A percentile compares a stretch with the other conserved stretches of the same genome.
These are phyloP conservation scores for Apocheima hispidaria DNA, from an alignment of 2,888 invertebrate species.

Conservation along the genomic window DNA sequence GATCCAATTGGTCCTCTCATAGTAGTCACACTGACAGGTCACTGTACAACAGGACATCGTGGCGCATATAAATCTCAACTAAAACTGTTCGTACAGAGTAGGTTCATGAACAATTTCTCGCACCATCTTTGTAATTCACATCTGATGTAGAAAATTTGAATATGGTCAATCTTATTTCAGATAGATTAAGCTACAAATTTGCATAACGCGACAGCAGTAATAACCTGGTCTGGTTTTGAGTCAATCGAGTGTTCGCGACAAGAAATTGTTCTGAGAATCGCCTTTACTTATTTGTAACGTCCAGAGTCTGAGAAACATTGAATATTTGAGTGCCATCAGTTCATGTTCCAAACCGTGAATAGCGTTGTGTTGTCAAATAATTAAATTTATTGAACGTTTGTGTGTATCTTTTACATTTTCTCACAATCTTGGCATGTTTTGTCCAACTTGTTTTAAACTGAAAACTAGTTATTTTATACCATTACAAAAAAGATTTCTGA, in stretches of 20 bases:
- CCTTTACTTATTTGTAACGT: slow-evolving; percentile 65
- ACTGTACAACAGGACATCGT: slow-evolving; percentile 50
- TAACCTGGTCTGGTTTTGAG: slow-evolving; percentile 56
- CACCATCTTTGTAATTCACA: slow-evolving; percentile 66
- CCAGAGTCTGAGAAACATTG: slow-evolving; percentile 65
- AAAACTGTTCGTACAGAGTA: slow-evolving; percentile 54
- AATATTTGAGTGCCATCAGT: slow-evolving; percentile 64
- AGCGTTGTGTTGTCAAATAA: slow-evolving; percentile 25
- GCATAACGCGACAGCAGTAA: slow-evolving; percentile 49
- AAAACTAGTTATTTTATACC: slow-evolving; percentile 15
- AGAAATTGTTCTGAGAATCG: slow-evolving; percentile 73
- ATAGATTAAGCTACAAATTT: slow-evolving; percentile 56
- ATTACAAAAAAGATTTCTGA: slow-evolving; percentile 7
- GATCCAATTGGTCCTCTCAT: slow-evolving; percentile 54
- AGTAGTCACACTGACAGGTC: slow-evolving; percentile 52
- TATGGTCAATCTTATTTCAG: slow-evolving; percentile 56
- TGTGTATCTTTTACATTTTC: slow-evolving; percentile 22
- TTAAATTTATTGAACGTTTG: slow-evolving; percentile 35
- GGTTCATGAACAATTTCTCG: slow-evolving; percentile 70
- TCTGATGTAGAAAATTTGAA: slow-evolving; percentile 45
- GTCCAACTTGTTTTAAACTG: slow-evolving; percentile 5
- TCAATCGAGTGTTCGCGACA: slow-evolving; percentile 65
- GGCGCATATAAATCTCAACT: slow-evolving; percentile 81
- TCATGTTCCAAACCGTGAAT: slow-evolving; percentile 39
- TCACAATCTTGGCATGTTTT: slow-evolving; percentile 16